Base-by-base conservation (phyloP, 2,113 vertebrate species). In the Hyaena hyaena region DNA sequence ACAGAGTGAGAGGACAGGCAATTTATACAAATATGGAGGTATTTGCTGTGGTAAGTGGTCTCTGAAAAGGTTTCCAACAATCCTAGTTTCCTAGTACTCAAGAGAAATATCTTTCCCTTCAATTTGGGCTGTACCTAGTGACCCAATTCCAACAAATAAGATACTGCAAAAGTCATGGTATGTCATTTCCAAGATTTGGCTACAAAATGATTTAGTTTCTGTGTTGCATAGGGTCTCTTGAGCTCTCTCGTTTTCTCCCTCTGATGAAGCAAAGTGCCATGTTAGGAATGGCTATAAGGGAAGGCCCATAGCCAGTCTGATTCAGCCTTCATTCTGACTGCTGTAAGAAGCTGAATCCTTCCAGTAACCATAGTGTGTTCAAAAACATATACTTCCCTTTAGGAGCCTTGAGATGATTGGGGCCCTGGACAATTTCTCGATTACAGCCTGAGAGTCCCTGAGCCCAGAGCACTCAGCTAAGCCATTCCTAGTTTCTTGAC, bases 291-390 rank as follows among this genome's bases (percentile, higher is more conserved):
- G 65, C 31, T 73, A 10, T 48, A 58, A 33, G 12, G 84, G 39
- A 79, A 85, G 31, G 23, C 0, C 33, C 48, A 88, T 0, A 92
- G 71, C 80, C 55, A 88, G 48, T 55, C 23, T 31, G 55, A 73
- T 33, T 43, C 8, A 23, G 43, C 58, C 7, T 73, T 90, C 69
- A 12, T 3, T 73, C 12, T 23, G 83, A 55, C 39, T 73, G 43
- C 61, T 68, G 53, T 88, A 69, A 93, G n/a, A 89, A 96, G 16
- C 7, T 63, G 65, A 97, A 85, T 85, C 43, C 43, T 89, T 93
- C 24, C 58, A 71, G 33, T 4, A 85, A 84, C 23, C 26, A 85
- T 45, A 68, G 43, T 63, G 50, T 76, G 15, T 24, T 83, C 86
- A 2, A 45, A 81, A 90, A 61, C 26, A 84, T 12, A 71, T 19